Evolutionary conservation across 2,797 vertebrate genomes (phyloP).

Genomic region (Selene dorsalis): DNA sequence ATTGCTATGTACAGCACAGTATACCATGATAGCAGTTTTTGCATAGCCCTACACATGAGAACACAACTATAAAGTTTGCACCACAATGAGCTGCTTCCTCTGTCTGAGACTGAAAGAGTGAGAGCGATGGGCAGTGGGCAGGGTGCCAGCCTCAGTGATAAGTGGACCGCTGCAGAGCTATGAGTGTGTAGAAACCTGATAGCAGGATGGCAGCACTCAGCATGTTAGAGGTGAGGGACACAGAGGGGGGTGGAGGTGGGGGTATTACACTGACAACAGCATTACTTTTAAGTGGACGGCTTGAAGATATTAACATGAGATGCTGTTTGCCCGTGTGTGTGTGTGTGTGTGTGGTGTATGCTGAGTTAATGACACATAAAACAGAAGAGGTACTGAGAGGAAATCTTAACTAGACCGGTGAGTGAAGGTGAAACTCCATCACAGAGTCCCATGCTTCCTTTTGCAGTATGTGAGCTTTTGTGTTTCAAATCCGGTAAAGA

Average conservation of each 20-base stretch:
- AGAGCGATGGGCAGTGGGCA: constrained; percentile 72
- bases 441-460: constrained; percentile 43
- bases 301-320: constrained; percentile 71
- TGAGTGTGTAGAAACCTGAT: constrained; percentile 79
- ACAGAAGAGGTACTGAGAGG: constrained; percentile 54
- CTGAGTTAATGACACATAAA: constrained; percentile 56
- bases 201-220: constrained; percentile 82
- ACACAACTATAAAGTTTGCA: constrained; percentile 28
- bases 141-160: constrained; percentile 73
- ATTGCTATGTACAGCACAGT: background rate
- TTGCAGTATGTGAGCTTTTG: constrained; percentile 22
- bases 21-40: background rate
- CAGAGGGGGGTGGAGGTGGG: constrained; percentile 47
- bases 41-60: background rate
- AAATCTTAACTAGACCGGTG: constrained; percentile 60
- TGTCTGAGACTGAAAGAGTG: constrained; percentile 52
- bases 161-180: constrained; percentile 72
- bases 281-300: constrained; percentile 74
- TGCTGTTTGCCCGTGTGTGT: constrained; percentile 46
- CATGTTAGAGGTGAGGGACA: constrained; percentile 69
- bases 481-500: constrained; percentile 38
- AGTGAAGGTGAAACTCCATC: constrained; percentile 65
- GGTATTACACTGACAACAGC: constrained; percentile 69
- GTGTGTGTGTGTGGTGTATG: constrained; percentile 31
- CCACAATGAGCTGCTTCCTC: constrained; percentile 41